Evolutionary conservation across 2,113 vertebrate species (phyloP).

Genomic region (Colius striatus): DNA sequence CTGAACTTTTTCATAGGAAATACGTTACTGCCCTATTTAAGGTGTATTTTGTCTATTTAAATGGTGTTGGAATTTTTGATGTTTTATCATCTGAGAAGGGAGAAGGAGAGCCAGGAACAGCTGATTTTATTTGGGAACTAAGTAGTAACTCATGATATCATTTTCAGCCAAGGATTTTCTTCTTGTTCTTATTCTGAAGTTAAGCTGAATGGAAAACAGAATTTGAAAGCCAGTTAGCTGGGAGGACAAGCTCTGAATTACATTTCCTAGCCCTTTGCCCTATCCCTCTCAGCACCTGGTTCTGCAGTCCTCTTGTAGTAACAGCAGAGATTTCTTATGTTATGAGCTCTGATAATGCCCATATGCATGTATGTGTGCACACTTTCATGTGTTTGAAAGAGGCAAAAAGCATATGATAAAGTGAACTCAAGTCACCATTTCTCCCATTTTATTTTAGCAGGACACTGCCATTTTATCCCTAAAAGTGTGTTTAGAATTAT

Average conservation of each 20-base stretch:
- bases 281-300: not conserved
- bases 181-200: not conserved
- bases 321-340: not conserved
- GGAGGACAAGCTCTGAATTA: not conserved
- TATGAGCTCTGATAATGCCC: not conserved
- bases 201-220: not conserved
- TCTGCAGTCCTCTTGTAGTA: not conserved
- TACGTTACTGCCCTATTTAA: not conserved
- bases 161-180: not conserved
- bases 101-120: not conserved
- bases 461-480: not conserved
- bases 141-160: not conserved
- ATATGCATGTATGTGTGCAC: not conserved
- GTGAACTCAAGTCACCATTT: not conserved
- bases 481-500: not conserved
- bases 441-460: too few relatives aligned
- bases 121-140: not conserved
- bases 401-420: not conserved
- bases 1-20: not conserved
- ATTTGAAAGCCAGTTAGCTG: not conserved
- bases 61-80: not conserved
- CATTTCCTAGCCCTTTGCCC: not conserved
- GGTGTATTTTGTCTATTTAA: not conserved
- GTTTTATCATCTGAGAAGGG: not conserved
- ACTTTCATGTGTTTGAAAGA: not conserved